Evolutionary conservation across 2,888 invertebrate species (phyloP), one percentile per base, ranked within the genome.

Genomic region (Chrysodeixis includens): DNA sequence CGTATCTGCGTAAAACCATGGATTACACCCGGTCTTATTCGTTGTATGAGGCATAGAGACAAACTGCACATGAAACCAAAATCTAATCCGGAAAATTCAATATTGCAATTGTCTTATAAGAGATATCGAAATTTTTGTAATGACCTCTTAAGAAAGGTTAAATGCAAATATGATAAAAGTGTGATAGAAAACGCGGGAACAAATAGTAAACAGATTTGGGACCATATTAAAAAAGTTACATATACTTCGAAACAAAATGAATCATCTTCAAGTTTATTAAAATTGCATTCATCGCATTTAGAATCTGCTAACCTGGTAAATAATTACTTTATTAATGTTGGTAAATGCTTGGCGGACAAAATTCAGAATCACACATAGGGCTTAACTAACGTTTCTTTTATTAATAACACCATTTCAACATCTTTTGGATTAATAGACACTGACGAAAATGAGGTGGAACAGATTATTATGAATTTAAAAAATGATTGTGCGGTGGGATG

Each of bases 1-100:
- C n/a, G n/a, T n/a, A n/a, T n/a, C n/a, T n/a, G n/a, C 5, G 9
- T 55, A 14, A 55, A 55, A 35, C 55, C 55, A 1, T 55, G 35
- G 55, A 20, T 55, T 5, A 55, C 55, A 14, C 55, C 55, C 1
- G 55, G 55, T 3, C 14, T 55, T 1, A 12, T 55, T 0, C 55
- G 55, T 16, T 55, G 55, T 20, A 35, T 55, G 20, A 55, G 14
- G 6, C 32, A 55, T n/a, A 32, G 54, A 12, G 54, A 54, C 10
- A 55, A 35, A 12, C 18, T 55, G 1, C 55, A 55, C 14, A 55
- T 20, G 35, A 35, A 20, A 35, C 12, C 20, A 6, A 32, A 16
- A 14, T 4, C 12, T 12, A 18, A 32, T 8, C 56, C 40, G 1
- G 22, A 56, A 1, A 22, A 56, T 40, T 35, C n/a, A 22, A 56